Evolutionary conservation across 1,140 invertebrate species (phyloP).

Genomic region (Antheraea mylitta): DNA sequence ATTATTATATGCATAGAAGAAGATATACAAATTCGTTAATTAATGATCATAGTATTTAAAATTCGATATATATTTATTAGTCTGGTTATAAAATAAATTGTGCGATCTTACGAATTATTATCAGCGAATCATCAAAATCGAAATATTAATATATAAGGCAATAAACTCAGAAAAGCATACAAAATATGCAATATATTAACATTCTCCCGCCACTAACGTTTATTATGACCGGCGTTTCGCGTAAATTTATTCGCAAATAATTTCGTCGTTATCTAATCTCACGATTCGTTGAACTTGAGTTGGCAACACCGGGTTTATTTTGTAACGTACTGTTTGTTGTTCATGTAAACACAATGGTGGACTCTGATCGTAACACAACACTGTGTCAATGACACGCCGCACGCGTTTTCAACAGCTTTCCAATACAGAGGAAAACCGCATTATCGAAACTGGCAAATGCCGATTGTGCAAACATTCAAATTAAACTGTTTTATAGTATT

Average conservation of each 20-base stretch:
- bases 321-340: background rate
- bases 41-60: no score
- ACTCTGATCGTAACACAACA: background rate
- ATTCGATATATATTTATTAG: no score
- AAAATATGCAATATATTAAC: background rate
- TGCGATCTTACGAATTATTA: no score
- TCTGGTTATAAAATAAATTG: no score
- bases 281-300: background rate
- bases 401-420: background rate
- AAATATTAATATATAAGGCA: no score
- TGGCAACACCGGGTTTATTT: background rate
- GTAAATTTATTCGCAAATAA: background rate
- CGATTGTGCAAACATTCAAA: background rate
- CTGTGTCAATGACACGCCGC: background rate
- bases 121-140: no score
- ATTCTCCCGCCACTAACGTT: background rate
- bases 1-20: no score
- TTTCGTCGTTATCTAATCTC: background rate
- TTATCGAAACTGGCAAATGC: background rate
- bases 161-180: no score
- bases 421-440: slow-evolving; percentile 1
- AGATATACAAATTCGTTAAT: no score
- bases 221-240: background rate
- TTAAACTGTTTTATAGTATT: background rate
- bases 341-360: background rate